Base-by-base conservation (phyloP, 2,797 vertebrate species). In the Urocyon cinereoargenteus region DNA sequence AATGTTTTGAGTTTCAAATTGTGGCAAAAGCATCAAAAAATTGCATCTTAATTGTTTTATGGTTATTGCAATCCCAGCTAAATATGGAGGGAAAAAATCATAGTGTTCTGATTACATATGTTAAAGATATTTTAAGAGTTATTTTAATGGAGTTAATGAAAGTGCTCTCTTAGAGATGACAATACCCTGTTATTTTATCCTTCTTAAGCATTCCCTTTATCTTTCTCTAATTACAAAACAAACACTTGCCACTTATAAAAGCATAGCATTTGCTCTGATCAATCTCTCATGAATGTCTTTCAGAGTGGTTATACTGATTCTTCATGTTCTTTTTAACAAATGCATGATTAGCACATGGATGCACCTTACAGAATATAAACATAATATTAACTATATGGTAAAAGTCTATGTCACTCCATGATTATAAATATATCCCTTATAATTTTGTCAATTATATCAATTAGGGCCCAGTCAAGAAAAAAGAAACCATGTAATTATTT, bases 61-160 rank as follows among this genome's bases (percentile, higher is more conserved):
- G 90, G 15, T 89, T 85, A 85, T 61, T 86, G 10, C 55, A 96
- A 51, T 83, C 13, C 51, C 62, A 79, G 45, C 61, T 90, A 92
- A 96, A 85, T 93, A 62, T 82, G 6, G 9, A 6, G 15, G 16
- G n/a, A 91, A 90, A 51, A 64, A 91, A 28, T 78, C 19, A 68
- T 31, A 49, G 16, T 85, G 14, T 77, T 28, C 19, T 86, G 28
- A 89, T 93, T 93, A 57, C 3, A 26, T 89, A 86, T 61, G n/a
- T 90, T 85, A 91, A 88, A 93, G 31, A 51, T 68, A 77, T 70
- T 97, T 97, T 70, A 62, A 91, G 26, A 94, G 72, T 68, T 92
- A 89, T 85, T 82, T 91, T 92, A 78, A 81, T 2, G 78, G 34
- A 31, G 49, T 36, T 87, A 61, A 86, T 94, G 53, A 96, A 96